phyloP scores from a whole-genome alignment of 2,888 invertebrate genomes.

The Leptinotarsa peninsularis region DNA sequence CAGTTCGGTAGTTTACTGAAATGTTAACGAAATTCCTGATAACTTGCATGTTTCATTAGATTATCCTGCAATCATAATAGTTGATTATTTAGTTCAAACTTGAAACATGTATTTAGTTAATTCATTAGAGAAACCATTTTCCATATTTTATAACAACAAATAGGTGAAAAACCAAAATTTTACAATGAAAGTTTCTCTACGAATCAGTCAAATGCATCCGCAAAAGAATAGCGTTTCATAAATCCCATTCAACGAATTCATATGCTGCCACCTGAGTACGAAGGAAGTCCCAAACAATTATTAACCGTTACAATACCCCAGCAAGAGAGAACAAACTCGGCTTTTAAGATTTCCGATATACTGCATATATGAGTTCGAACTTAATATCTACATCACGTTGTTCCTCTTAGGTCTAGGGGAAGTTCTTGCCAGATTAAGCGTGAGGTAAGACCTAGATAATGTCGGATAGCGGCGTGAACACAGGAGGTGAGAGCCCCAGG shows the following conservation, averaged over 20 bases:
- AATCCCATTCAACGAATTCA: neutral
- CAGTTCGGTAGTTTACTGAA: too few species aligned
- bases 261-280: neutral
- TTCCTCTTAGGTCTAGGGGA: constrained; percentile 37
- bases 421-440: constrained; percentile 49
- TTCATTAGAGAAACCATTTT: too few species aligned
- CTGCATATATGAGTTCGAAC: constrained; percentile 15
- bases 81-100: too few species aligned
- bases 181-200: too few species aligned
- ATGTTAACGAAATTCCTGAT: too few species aligned
- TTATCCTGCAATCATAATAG: too few species aligned
- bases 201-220: neutral
- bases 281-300: neutral
- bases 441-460: constrained; percentile 51
- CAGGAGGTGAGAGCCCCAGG: constrained; percentile 51
- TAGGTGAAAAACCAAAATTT: too few species aligned
- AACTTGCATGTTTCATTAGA: too few species aligned
- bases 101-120: too few species aligned
- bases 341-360: constrained; percentile 12
- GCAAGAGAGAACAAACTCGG: neutral
- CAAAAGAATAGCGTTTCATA: neutral
- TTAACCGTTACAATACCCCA: neutral
- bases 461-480: constrained; percentile 48
- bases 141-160: too few species aligned
- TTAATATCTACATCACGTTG: constrained; percentile 50